Percentiles rank a stretch among this genome's conserved stretches.
Conservation (phyloP, 1,140 invertebrate species). For the Pteromalus puparum region DNA sequence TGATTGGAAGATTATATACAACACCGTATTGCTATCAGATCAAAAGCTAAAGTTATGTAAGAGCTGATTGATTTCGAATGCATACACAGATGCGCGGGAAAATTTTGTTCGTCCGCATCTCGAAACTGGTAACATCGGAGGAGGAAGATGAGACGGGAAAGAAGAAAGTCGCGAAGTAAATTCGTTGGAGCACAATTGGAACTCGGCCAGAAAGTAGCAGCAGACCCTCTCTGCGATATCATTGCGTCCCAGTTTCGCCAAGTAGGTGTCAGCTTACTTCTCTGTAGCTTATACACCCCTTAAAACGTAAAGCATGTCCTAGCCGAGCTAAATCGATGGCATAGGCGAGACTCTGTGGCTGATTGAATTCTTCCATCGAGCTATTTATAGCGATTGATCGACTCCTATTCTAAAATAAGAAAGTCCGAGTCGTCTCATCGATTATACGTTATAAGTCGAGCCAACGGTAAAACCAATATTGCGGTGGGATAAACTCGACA, state of each 20-base stretch:
- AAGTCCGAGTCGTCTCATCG: not conserved
- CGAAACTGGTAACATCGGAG: not conserved
- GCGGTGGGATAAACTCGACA: slow-evolving; percentile 25
- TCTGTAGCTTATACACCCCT: not conserved
- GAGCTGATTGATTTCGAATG: no score
- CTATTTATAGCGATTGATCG: slow-evolving; percentile 13
- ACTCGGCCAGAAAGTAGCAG: slow-evolving; percentile 54
- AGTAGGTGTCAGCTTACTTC: slow-evolving; percentile 60
- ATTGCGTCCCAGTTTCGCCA: slow-evolving; percentile 58
- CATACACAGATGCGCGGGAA: no score
- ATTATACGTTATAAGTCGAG: not conserved
- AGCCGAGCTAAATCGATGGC: not conserved
- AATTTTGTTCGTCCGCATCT: no score
- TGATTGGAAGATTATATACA: no score
- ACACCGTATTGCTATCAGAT: no score
- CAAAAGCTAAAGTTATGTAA: no score
- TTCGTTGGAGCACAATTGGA: slow-evolving; percentile 55
- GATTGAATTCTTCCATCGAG: not conserved
- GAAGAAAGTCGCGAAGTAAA: slow-evolving; percentile 19
- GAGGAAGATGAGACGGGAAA: not conserved
- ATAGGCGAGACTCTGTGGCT: not conserved
- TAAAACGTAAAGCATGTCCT: slow-evolving; percentile 15
- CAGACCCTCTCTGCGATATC: slow-evolving; percentile 52
- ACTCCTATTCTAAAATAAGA: not conserved
- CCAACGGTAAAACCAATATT: slow-evolving; percentile 14